These are phyloP conservation scores for Centrocercus urophasianus DNA, from an alignment of 2,113 vertebrate species.

Conservation along the genomic window DNA sequence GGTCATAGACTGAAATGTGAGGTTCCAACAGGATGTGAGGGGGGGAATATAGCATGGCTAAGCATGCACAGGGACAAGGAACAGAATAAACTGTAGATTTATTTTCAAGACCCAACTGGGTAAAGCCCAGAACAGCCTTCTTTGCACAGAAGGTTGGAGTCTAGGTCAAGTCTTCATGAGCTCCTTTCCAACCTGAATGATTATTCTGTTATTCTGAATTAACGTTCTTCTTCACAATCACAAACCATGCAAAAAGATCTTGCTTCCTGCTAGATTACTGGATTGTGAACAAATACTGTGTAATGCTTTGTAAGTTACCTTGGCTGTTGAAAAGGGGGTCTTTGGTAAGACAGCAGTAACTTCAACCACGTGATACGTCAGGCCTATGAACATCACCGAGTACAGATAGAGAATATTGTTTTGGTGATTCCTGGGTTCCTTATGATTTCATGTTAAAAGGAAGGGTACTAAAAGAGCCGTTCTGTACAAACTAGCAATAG, in stretches of 20 bases:
- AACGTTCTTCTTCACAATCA: neutral
- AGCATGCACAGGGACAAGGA: neutral
- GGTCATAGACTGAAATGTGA: neutral
- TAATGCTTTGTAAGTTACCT: neutral
- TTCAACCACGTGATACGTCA: neutral
- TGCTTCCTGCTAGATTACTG: neutral
- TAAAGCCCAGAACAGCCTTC: neutral
- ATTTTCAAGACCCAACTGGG: neutral
- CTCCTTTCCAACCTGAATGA: neutral
- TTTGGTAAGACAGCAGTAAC: neutral
- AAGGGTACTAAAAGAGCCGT: neutral
- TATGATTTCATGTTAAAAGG: neutral
- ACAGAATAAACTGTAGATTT: neutral
- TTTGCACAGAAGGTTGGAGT: neutral
- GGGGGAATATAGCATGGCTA: neutral
- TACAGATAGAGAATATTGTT: neutral
- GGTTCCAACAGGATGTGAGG: neutral
- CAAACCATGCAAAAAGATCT: neutral
- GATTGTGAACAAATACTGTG: neutral
- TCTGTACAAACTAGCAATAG: neutral
- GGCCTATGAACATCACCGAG: neutral
- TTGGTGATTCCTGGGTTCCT: neutral
- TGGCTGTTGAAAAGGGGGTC: neutral
- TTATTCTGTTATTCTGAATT: neutral
- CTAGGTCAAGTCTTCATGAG: neutral